phyloP scores from a whole-genome alignment of 2,797 vertebrate species.

The Micrastur ruficollis region DNA sequence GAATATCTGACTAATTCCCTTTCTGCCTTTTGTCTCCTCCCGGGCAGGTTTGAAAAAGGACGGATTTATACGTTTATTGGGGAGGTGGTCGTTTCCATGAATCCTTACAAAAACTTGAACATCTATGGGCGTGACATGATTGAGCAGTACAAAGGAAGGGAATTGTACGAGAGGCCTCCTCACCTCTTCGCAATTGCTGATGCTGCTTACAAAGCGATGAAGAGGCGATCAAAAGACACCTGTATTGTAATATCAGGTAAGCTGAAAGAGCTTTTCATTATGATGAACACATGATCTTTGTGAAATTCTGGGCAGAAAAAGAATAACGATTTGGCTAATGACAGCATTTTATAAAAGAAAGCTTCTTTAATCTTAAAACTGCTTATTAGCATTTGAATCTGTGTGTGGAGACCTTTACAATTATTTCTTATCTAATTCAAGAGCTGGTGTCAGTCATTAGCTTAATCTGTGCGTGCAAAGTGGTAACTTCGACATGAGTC shows the following conservation, averaged over 20 bases:
- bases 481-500: not conserved
- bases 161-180: conserved; percentile 94
- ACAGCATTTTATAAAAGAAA: not conserved
- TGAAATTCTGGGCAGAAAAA: not conserved
- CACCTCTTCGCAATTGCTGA: conserved; percentile 97
- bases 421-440: not conserved
- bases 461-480: not conserved
- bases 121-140: conserved; percentile 91
- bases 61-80: conserved; percentile 96
- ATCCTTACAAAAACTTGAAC: conserved; percentile 93
- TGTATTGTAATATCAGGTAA: conserved; percentile 98
- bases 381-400: conserved; percentile 6
- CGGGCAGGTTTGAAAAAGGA: conserved; percentile 91
- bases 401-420: not conserved
- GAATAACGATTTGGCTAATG: not conserved
- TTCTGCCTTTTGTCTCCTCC: not conserved
- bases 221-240: conserved; percentile 95
- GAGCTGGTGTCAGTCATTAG: not conserved
- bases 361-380: not conserved
- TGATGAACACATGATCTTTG: not conserved
- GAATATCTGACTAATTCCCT: not conserved
- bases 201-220: conserved; percentile 98
- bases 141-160: conserved; percentile 93
- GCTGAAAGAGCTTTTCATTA: not conserved
- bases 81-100: conserved; percentile 96